These are phyloP conservation scores for Schrankia costaestrigalis DNA, from an alignment of 2,888 invertebrate species.

Conservation along the genomic window DNA sequence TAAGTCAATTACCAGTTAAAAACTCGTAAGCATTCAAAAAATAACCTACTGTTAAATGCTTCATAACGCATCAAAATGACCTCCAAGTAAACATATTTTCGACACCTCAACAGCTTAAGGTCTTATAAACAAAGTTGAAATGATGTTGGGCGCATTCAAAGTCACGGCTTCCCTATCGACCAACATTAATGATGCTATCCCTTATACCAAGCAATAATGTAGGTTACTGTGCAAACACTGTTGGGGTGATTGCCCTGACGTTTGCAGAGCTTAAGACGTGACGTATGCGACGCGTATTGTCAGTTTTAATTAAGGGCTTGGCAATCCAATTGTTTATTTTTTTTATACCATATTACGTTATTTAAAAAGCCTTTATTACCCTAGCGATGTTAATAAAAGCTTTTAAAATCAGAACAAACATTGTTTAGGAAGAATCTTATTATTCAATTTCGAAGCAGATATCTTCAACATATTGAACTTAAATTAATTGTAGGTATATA, in stretches of 20 bases:
- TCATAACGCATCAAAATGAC: too few species aligned
- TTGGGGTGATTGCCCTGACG: constrained; percentile 61
- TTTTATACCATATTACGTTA: background rate
- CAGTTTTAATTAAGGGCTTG: constrained; percentile 43
- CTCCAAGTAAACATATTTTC: constrained; percentile 19
- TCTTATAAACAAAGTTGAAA: constrained; percentile 53
- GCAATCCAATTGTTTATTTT: constrained; percentile 15
- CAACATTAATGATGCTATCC: constrained; percentile 77
- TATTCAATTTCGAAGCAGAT: too few species aligned
- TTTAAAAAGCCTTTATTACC: background rate
- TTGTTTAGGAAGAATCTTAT: too few species aligned
- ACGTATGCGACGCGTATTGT: constrained; percentile 42
- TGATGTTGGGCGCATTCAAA: constrained; percentile 67
- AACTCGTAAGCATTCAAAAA: too few species aligned
- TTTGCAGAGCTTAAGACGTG: constrained; percentile 38
- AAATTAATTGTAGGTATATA: too few species aligned
- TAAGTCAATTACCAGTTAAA: too few species aligned
- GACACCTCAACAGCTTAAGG: constrained; percentile 32
- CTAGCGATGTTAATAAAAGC: too few species aligned
- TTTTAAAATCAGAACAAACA: too few species aligned
- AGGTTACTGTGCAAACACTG: constrained; percentile 79
- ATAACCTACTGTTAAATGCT: too few species aligned
- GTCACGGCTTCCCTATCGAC: constrained; percentile 71
- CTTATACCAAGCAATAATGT: constrained; percentile 69
- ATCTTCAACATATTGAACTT: too few species aligned